Evolutionary conservation across 1,140 invertebrate genomes (phyloP), one percentile per base, ranked within the genome.

Genomic region (Drosophila baimaii): DNA sequence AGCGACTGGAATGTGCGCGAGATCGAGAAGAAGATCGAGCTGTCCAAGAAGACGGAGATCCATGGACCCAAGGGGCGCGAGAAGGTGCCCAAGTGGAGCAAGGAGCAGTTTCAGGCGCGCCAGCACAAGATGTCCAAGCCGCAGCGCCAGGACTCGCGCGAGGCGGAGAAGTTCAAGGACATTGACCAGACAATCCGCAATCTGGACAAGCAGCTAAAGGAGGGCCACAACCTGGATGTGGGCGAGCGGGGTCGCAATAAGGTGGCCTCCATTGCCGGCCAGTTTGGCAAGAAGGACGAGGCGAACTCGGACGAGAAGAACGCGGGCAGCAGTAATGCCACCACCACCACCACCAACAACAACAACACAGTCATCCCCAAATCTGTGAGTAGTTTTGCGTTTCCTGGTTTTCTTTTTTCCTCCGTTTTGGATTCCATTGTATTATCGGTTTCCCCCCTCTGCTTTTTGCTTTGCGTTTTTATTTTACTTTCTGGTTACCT

Each of bases 1-100:
- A 96, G 95, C 43, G 97, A 98, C 92, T 98, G 97, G 97, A 98
- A 98, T 92, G 95, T 98, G 5, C 96, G 96, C 73, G 95, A 97
- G 91, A 97, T 98, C 25, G 97, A 98, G 84, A 96, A 97, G 80
- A 98, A 98, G 93, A 97, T 98, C 8, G 94, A 96, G 80, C 96
- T 97, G 91, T 97, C 96, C 77, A 96, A 96, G 91, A 91, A 92
- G 59, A 91, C 91, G 0, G 91, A 92, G 70, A 94, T 96, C 83
- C 95, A 95, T 19, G 93, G 95, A 73, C 94, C 95, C 17, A 92
- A 92, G 57, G 90, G 90, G 0, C 94, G 96, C 23, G 96, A 97
- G 84, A 95, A 95, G 90, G 97, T 98, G 25, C 97, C 97, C 37
- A 97, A 97, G 91, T 98, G 97, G 97, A 97, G 96, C 92, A 94